Base-by-base conservation (phyloP, 1,140 invertebrate species). In the Caenorhabditis briggsae region DNA sequence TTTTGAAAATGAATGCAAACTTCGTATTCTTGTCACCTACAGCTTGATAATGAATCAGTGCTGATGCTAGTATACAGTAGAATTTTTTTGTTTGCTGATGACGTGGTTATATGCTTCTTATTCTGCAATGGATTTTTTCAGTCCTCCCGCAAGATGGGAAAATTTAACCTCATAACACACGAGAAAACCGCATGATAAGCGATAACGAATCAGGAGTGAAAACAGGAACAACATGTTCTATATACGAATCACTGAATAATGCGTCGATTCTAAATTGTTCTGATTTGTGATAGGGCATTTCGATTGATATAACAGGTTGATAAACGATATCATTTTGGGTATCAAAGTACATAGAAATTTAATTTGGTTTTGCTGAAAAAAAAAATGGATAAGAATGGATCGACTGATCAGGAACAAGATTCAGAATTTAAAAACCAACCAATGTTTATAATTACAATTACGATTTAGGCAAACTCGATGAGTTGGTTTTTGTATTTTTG, bases 141-240 rank as follows among this genome's bases (percentile, higher is more conserved):
- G 8, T 12, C 33, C 61, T 64, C 33, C 6, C 5, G 16, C 18
- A 16, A 18, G 25, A 64, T 48, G 33, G 23, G 25, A 61, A 61
- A 25, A 7, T 23, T 61, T 25, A 61, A 61, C 59, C 59, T 61
- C 20, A 23, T 14, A 61, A 61, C 23, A 61, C 64, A 70, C 18
- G 64, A 18, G 64, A 46, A 33, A 43, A 78, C n/a, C 70, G 50
- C 70, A 50, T 78, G 70, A 78, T 78, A 78, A 48, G 33, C 1
- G 46, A 78, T 20, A 23, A 7, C 12, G 70, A 50, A 78, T 23
- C 33, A 74, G 16, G 33, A 50, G 70, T 16, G 70, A 78, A 78
- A 78, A 78, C 70, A 23, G 70, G 70, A 78, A 78, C 33, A 70
- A 46, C 33, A 48, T 50, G 70, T 78, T 50, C 46, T 78, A 50